phyloP scores from a whole-genome alignment of 2,888 invertebrate species.

The Stenichneumon culpator region DNA sequence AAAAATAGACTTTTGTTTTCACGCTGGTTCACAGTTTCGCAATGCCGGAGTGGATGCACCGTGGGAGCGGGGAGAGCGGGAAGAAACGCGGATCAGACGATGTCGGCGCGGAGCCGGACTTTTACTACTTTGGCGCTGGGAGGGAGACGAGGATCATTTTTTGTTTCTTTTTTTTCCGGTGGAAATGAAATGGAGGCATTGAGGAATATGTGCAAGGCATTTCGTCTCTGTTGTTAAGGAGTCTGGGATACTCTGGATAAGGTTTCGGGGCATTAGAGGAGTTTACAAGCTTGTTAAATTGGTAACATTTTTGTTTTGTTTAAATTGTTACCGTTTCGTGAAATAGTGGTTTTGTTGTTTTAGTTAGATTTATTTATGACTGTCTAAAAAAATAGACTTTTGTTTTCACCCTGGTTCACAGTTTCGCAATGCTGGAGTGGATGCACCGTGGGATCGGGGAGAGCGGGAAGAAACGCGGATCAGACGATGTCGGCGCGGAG shows the following conservation, averaged over 20 bases:
- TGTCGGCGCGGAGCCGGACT: constrained; percentile 5
- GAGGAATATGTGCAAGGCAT: too few relatives aligned
- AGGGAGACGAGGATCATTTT: background rate
- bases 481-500: constrained; percentile 12
- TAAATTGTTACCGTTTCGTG: background rate
- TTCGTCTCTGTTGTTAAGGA: too few relatives aligned
- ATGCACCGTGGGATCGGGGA: background rate
- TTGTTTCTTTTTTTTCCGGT: too few relatives aligned
- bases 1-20: too few relatives aligned
- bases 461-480: background rate
- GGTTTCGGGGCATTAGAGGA: too few relatives aligned
- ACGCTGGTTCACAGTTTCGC: background rate
- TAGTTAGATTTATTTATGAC: too few relatives aligned
- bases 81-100: constrained; percentile 4
- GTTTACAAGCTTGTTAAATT: background rate
- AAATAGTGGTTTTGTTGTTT: too few relatives aligned
- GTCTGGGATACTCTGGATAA: too few relatives aligned
- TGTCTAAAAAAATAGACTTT: too few relatives aligned
- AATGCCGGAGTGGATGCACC: background rate
- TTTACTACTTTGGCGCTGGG: constrained; percentile 9
- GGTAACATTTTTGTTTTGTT: background rate
- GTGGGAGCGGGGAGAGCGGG: background rate
- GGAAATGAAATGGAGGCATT: too few relatives aligned
- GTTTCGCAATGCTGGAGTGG: background rate
- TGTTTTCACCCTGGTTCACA: too few relatives aligned